Evolutionary conservation across 2,113 vertebrate species (phyloP).

Genomic region (Kryptolebias marmoratus): DNA sequence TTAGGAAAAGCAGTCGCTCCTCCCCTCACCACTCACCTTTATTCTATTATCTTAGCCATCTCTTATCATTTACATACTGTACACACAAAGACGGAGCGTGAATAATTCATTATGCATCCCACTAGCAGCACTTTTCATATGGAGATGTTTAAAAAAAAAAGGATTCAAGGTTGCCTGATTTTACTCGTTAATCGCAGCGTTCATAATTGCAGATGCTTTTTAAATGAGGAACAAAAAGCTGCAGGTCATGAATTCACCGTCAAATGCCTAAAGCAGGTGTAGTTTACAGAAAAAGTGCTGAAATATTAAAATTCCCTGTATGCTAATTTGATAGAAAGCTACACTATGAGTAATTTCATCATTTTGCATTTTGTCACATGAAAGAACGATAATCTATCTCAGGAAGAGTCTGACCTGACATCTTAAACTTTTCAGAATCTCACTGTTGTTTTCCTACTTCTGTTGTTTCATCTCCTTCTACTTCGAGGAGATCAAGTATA

Average conservation of each 20-base stretch:
- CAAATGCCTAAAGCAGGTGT: constrained; percentile 2
- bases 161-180: constrained; percentile 51
- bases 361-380: neutral
- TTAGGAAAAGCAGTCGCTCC: constrained; percentile 52
- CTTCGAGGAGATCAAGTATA: constrained; percentile 16
- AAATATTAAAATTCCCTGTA: constrained; percentile 21
- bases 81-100: constrained; percentile 47
- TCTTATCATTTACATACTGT: constrained; percentile 60
- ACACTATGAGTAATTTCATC: neutral
- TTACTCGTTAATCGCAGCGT: constrained; percentile 48
- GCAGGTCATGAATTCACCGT: constrained; percentile 20
- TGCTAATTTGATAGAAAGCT: neutral
- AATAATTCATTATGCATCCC: constrained; percentile 77
- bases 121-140: constrained; percentile 47
- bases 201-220: constrained; percentile 44
- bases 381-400: neutral
- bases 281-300: constrained; percentile 3
- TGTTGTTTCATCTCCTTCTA: constrained; percentile 1
- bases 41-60: constrained; percentile 71
- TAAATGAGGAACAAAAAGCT: constrained; percentile 48
- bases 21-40: constrained; percentile 65
- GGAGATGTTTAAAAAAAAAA: constrained; percentile 45
- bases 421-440: constrained; percentile 15
- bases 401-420: neutral
- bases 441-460: neutral